Percentiles rank a stretch among this genome's conserved stretches.
Conservation (phyloP, 2,888 invertebrate species). For the Rhingia rostrata region DNA sequence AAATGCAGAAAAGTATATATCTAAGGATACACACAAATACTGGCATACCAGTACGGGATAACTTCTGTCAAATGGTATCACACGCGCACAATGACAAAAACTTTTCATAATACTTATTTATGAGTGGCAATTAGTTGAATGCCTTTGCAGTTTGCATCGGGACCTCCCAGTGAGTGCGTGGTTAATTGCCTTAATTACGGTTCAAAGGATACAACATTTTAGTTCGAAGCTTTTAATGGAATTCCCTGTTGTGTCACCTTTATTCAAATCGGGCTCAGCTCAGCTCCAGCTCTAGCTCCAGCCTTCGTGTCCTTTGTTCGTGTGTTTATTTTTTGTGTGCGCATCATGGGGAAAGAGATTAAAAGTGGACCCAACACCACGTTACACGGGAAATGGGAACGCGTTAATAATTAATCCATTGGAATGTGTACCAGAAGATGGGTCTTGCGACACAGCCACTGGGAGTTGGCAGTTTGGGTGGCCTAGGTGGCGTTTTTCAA, state of each 20-base stretch:
- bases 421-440: conserved; percentile 33
- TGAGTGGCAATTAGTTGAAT: conserved; percentile 65
- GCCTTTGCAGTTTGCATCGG: conserved; percentile 42
- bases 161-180: conserved; percentile 49
- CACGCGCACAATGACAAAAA: neutral
- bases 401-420: conserved; percentile 70
- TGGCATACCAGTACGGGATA: neutral
- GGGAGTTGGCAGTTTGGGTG: neutral
- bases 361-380: conserved; percentile 28
- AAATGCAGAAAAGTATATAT: no score
- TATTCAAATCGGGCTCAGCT: conserved; percentile 15
- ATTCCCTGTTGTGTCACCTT: conserved; percentile 61
- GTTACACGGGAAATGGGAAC: conserved; percentile 52
- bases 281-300: conserved; percentile 14
- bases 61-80: neutral
- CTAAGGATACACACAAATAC: no score
- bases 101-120: conserved; percentile 63
- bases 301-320: conserved; percentile 5
- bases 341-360: conserved; percentile 40
- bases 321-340: conserved; percentile 5
- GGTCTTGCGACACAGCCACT: conserved; percentile 1
- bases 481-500: conserved; percentile 52
- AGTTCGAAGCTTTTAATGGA: conserved; percentile 62
- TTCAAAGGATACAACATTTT: conserved; percentile 68
- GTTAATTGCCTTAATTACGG: conserved; percentile 70